Conservation (phyloP, 2,797 vertebrate genomes). For the Danio albolineatus region DNA sequence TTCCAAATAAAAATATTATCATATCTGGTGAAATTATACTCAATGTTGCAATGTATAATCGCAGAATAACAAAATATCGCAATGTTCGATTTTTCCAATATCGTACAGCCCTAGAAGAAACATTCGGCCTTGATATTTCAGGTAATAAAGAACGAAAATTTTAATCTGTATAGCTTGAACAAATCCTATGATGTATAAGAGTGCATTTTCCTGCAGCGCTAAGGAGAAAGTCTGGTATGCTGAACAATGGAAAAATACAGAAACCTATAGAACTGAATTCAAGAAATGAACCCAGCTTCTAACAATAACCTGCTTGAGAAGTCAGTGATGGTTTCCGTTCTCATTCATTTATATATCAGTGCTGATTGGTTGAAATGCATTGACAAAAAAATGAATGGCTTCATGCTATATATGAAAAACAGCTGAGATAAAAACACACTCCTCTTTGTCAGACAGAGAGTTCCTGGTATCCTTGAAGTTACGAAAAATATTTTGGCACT, state of each 20-base stretch:
- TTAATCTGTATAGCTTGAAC: slow-evolving; percentile 31
- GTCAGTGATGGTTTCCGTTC: neutral
- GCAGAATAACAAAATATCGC: too few species aligned
- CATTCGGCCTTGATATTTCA: slow-evolving; percentile 28
- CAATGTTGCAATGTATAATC: too few species aligned
- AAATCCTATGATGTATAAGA: slow-evolving; percentile 37
- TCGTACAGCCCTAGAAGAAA: neutral
- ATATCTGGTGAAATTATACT: too few species aligned
- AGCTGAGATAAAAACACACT: slow-evolving; percentile 23
- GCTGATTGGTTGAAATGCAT: neutral
- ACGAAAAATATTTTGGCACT: slow-evolving; percentile 41
- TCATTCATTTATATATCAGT: neutral
- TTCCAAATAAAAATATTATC: too few species aligned
- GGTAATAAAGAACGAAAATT: slow-evolving; percentile 41
- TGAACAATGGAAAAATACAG: slow-evolving; percentile 24
- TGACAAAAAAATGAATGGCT: neutral
- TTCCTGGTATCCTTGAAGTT: slow-evolving; percentile 51
- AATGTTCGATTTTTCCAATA: too few species aligned
- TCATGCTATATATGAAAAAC: slow-evolving; percentile 49
- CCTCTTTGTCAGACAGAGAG: neutral
- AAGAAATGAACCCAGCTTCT: slow-evolving; percentile 24
- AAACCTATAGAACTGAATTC: slow-evolving; percentile 15
- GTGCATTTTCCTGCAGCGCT: slow-evolving; percentile 20
- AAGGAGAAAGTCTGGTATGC: slow-evolving; percentile 34
- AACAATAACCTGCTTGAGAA: slow-evolving; percentile 39